Evolutionary conservation across 2,797 vertebrate genomes (phyloP).

Genomic region (Neosilurus hyrtlii): DNA sequence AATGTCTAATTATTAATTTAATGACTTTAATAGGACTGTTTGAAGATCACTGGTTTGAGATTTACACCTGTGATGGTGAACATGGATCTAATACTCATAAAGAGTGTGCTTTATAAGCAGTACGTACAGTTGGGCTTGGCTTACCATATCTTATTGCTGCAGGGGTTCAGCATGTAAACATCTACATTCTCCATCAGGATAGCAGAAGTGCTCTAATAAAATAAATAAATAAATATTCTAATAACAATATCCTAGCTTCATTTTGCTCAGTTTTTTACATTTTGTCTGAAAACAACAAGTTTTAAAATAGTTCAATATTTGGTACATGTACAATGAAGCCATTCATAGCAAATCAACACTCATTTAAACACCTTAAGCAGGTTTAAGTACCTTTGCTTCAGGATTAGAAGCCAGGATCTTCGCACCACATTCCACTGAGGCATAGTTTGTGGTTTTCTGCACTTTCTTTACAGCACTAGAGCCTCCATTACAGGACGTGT

Average conservation of each 20-base stretch:
- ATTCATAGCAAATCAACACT: not conserved
- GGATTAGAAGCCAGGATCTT: slow-evolving; percentile 93
- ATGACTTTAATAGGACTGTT: not conserved
- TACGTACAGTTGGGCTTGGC: slow-evolving; percentile 42
- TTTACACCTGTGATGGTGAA: not conserved
- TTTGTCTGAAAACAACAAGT: not conserved
- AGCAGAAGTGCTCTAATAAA: slow-evolving; percentile 87
- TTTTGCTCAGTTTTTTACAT: not conserved
- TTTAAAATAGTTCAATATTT: not conserved
- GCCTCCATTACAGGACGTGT: slow-evolving; percentile 79
- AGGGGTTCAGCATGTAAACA: slow-evolving; percentile 96
- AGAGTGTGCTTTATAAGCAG: not conserved
- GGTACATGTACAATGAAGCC: not conserved
- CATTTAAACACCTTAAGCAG: not conserved
- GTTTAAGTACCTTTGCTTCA: slow-evolving; percentile 85
- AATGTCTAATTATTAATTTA: too few relatives aligned
- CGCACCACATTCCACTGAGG: slow-evolving; percentile 95
- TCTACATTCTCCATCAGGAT: slow-evolving; percentile 97
- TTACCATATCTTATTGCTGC: slow-evolving; percentile 96
- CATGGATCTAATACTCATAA: not conserved
- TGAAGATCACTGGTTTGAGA: not conserved
- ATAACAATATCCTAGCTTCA: not conserved
- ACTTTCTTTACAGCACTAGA: slow-evolving; percentile 82
- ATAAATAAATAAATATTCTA: slow-evolving; percentile 26
- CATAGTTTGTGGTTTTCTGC: slow-evolving; percentile 96